A percentile compares a stretch with the other conserved stretches of the same genome.
These are phyloP conservation scores for Pseudomyrmex sp. DNA, from an alignment of 1,140 invertebrate species.

Conservation along the genomic window DNA sequence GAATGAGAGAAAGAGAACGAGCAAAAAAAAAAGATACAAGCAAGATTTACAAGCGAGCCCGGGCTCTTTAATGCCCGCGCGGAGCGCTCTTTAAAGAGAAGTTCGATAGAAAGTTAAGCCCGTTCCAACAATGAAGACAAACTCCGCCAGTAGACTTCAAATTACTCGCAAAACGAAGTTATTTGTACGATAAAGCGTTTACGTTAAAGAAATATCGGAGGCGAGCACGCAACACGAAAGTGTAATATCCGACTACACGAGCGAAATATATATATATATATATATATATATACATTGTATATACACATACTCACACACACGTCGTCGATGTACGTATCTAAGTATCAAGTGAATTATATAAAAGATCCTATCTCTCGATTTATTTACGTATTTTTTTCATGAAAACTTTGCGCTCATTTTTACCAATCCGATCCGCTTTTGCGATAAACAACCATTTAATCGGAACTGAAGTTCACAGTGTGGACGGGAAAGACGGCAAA, in stretches of 20 bases:
- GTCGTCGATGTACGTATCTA: not conserved
- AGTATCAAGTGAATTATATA: constrained; percentile 28
- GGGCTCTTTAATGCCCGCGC: constrained; percentile 63
- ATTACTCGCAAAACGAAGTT: constrained; percentile 71
- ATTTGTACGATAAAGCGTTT: constrained; percentile 57
- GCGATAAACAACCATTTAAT: not conserved
- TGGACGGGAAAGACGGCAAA: not conserved
- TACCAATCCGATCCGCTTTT: not conserved
- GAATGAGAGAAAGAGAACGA: constrained; percentile 18
- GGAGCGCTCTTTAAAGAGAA: constrained; percentile 61
- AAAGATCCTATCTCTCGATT: not conserved
- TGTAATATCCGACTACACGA: not conserved
- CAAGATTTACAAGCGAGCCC: constrained; percentile 68
- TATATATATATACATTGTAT: too few relatives aligned
- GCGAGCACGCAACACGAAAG: constrained; percentile 29
- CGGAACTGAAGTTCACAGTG: not conserved
- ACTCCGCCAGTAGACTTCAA: constrained; percentile 59
- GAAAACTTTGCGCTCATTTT: not conserved
- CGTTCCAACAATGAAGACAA: constrained; percentile 64
- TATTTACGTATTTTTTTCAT: not conserved
- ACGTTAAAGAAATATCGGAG: constrained; percentile 49
- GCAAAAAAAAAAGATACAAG: constrained; percentile 65
- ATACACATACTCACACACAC: too few relatives aligned
- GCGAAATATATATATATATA: too few relatives aligned
- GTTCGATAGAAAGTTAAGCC: constrained; percentile 67